Conservation (phyloP, 2,888 invertebrate genomes). For the Ferrisia virgata region DNA sequence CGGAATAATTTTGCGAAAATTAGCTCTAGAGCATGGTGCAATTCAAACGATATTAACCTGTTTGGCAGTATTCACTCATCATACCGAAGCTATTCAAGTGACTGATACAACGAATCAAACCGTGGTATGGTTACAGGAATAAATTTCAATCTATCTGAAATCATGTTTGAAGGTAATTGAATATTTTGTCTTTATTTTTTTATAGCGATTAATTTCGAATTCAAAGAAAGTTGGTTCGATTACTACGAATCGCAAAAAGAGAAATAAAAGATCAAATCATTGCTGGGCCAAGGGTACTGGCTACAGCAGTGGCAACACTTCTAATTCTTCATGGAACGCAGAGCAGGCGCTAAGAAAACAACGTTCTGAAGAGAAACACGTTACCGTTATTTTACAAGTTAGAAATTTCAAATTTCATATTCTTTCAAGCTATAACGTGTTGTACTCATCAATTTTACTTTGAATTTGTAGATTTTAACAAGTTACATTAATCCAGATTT, state of each 20-base stretch:
- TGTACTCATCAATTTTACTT: not conserved
- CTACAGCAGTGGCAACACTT: slow-evolving; percentile 92
- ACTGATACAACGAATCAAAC: slow-evolving; percentile 16
- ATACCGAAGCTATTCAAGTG: slow-evolving; percentile 57
- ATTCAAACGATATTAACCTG: slow-evolving; percentile 82
- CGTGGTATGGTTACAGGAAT: too few species aligned
- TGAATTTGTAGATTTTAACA: slow-evolving; percentile 66
- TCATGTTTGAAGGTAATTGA: too few species aligned
- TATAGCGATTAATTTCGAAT: slow-evolving; percentile 7
- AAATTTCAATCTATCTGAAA: too few species aligned
- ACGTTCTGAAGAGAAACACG: slow-evolving; percentile 89
- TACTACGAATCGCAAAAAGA: slow-evolving; percentile 53
- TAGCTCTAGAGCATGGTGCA: slow-evolving; percentile 79
- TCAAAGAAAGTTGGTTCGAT: not conserved
- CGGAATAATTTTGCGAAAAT: slow-evolving; percentile 69
- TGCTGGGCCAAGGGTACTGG: slow-evolving; percentile 98
- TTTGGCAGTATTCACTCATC: slow-evolving; percentile 84
- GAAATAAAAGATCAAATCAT: slow-evolving; percentile 70
- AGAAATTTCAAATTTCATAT: too few species aligned
- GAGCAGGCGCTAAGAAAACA: slow-evolving; percentile 89
- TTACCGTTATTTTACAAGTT: slow-evolving; percentile 73
- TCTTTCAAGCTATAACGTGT: too few species aligned
- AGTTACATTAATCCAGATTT: slow-evolving; percentile 76
- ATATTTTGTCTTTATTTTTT: not conserved
- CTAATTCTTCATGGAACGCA: slow-evolving; percentile 95